Evolutionary conservation across 2,888 invertebrate species (phyloP), one percentile per base, ranked within the genome.

Genomic region (Exephanes ischioxanthus): DNA sequence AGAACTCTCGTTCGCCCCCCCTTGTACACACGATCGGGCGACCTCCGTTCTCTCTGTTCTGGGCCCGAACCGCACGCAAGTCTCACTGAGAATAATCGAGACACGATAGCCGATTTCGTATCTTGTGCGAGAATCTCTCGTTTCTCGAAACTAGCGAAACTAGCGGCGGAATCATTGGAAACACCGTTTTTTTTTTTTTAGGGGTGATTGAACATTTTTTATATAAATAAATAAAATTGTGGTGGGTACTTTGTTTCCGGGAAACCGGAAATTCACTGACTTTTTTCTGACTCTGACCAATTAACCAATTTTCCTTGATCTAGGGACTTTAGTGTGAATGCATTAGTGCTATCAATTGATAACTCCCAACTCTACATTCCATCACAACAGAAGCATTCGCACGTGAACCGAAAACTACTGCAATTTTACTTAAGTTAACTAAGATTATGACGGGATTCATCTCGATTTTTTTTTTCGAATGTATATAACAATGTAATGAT

Each of bases 71-170:
- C 37, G 63, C 85, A 86, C 85, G 85, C 85, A 76, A 85, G 58
- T 73, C 73, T 67, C 75, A 63, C 19, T 53, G 82, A 77, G 71
- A 83, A 79, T 83, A 83, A 77, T 83, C 80, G 67, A 66, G 58
- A 72, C 82, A 76, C 85, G 85, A 85, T 83, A 78, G 30, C 55
- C 73, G 48, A 63, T 81, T 58, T 81, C 45, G 67, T 22, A 80
- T 73, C 80, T 80, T 37, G 73, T 53, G 77, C 41, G 77, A 77
- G 67, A 77, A 77, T 77, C 53, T 67, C 53, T 67, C 67, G 33
- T 63, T 33, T 63, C 63, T 14, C 63, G 63, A 63, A 63, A 63
- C 30, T 33, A 30, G 63, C 6, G 63, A 30, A 33, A 63, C 33
- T 16, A 33, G 30, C 63, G 6, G 33, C 6, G n/a, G 14, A 33